These are phyloP conservation scores for Chloroceryle aenea DNA, from an alignment of 2,113 vertebrate genomes.

Conservation along the genomic window DNA sequence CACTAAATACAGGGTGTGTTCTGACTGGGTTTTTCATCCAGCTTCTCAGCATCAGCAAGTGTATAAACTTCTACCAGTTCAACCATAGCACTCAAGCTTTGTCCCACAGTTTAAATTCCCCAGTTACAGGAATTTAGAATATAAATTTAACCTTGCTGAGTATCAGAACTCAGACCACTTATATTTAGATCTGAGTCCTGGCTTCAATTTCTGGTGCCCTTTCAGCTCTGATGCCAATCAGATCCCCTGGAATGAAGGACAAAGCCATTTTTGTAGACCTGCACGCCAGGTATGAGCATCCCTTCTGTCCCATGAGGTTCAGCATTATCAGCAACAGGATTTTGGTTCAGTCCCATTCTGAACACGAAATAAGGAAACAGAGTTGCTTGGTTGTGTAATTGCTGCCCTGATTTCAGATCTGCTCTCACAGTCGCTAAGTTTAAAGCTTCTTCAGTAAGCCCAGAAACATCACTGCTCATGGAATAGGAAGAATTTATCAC, in stretches of 20 bases:
- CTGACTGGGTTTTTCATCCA: constrained; percentile 29
- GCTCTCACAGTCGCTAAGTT: background rate
- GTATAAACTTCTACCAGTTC: background rate
- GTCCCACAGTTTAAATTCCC: background rate
- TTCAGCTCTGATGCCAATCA: background rate
- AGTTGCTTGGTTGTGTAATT: background rate
- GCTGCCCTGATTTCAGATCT: background rate
- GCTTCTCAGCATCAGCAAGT: background rate
- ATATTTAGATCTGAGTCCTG: background rate
- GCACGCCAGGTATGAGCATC: accelerated
- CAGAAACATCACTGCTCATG: background rate
- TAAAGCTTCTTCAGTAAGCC: background rate
- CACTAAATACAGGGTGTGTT: constrained; percentile 4
- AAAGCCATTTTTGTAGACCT: background rate
- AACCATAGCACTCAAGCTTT: background rate
- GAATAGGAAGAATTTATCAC: background rate
- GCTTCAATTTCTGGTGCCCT: background rate
- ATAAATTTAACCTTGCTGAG: background rate
- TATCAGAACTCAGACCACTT: background rate
- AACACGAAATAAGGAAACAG: background rate
- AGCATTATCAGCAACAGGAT: background rate
- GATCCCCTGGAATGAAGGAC: background rate
- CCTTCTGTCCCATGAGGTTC: background rate
- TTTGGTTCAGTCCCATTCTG: constrained; percentile 51
- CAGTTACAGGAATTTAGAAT: background rate